These are phyloP conservation scores for Gasteruption jaculator DNA, from an alignment of 2,888 invertebrate genomes.

Conservation along the genomic window DNA sequence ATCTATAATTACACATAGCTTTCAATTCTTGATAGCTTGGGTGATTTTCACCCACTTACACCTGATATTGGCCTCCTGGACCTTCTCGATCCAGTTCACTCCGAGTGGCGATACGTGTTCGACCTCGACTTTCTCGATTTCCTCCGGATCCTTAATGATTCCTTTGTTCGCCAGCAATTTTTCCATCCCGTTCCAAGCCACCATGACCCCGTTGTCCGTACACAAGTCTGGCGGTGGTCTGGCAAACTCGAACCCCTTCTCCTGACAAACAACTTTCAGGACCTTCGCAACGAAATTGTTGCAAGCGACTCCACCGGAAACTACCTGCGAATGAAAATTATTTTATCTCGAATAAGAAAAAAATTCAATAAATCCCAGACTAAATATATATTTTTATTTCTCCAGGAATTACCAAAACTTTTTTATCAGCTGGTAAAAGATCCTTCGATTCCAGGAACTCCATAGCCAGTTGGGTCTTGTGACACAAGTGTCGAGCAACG, in stretches of 20 bases:
- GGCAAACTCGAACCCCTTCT: slow-evolving; percentile 62
- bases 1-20: background rate
- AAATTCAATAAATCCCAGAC: slow-evolving; percentile 7
- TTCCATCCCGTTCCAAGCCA: slow-evolving; percentile 97
- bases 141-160: slow-evolving; percentile 40
- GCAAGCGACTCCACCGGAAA: slow-evolving; percentile 96
- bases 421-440: slow-evolving; percentile 59
- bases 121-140: slow-evolving; percentile 61
- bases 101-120: slow-evolving; percentile 64
- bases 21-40: too few species aligned
- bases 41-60: slow-evolving; percentile 53
- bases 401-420: slow-evolving; percentile 61
- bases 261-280: slow-evolving; percentile 64
- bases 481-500: slow-evolving; percentile 72
- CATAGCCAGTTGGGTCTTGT: slow-evolving; percentile 79
- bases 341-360: background rate
- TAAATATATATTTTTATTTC: slow-evolving; percentile 3
- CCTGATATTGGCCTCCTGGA: slow-evolving; percentile 57
- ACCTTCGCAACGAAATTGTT: slow-evolving; percentile 76
- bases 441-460: slow-evolving; percentile 63
- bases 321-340: slow-evolving; percentile 58
- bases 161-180: slow-evolving; percentile 58
- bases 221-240: slow-evolving; percentile 83
- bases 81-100: slow-evolving; percentile 57
- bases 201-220: slow-evolving; percentile 98